Conservation (phyloP, 2,888 invertebrate genomes). For the Trisateles emortualis region DNA sequence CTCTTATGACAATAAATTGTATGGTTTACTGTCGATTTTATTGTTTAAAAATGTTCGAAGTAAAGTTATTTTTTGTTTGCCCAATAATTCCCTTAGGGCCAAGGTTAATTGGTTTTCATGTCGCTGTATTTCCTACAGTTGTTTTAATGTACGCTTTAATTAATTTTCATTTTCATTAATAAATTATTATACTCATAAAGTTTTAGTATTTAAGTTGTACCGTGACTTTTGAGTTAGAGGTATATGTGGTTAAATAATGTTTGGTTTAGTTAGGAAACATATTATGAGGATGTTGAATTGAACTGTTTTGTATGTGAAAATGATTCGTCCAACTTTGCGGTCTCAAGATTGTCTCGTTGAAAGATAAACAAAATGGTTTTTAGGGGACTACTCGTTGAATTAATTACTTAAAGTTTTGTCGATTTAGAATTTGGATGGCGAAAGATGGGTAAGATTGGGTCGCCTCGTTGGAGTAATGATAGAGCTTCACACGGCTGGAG, state of each 20-base stretch:
- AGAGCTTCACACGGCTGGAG: not conserved
- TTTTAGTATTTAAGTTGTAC: conserved; percentile 21
- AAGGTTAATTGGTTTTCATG: conserved; percentile 45
- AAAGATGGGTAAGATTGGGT: not conserved
- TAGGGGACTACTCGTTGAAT: conserved; percentile 3
- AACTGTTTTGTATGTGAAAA: conserved; percentile 15
- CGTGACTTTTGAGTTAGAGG: conserved; percentile 25
- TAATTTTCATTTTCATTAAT: conserved; percentile 35
- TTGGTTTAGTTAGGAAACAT: conserved; percentile 16
- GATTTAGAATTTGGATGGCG: conserved; percentile 2
- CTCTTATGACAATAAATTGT: conserved; percentile 50
- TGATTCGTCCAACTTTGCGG: conserved; percentile 18
- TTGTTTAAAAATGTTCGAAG: conserved; percentile 18
- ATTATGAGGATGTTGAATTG: conserved; percentile 10
- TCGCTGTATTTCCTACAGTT: conserved; percentile 30
- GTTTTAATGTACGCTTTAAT: conserved; percentile 33
- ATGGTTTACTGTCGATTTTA: conserved; percentile 46
- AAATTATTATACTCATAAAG: conserved; percentile 21
- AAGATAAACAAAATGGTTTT: conserved; percentile 7
- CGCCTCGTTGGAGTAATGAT: not conserved
- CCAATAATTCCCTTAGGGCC: conserved; percentile 23
- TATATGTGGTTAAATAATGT: conserved; percentile 23
- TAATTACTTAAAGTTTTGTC: conserved; percentile 8
- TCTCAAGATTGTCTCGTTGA: conserved; percentile 8
- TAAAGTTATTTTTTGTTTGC: conserved; percentile 28